Percentiles rank a stretch among this genome's conserved stretches.
Conservation (phyloP, 2,113 vertebrate species). For the Datnioides undecimradiatus region DNA sequence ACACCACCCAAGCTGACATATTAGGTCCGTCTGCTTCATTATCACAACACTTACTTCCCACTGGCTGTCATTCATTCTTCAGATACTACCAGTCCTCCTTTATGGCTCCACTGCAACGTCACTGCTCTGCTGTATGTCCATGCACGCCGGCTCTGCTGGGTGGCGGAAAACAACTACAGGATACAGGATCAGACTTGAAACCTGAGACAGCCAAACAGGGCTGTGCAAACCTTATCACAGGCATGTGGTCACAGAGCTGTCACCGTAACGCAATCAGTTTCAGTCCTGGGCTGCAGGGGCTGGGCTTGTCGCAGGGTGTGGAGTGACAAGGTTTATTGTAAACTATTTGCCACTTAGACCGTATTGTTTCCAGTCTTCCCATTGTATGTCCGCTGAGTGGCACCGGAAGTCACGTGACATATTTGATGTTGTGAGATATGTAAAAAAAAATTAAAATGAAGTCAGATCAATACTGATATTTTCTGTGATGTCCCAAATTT, state of each 20-base stretch:
- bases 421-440: too few species aligned
- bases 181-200: slow-evolving; percentile 51
- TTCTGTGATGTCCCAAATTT: too few species aligned
- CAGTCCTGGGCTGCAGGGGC: slow-evolving; percentile 36
- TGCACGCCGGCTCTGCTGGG: background rate
- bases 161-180: slow-evolving; percentile 41
- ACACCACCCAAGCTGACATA: background rate
- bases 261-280: slow-evolving; percentile 18
- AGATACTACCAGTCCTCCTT: background rate
- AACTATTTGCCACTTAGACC: background rate
- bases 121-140: background rate
- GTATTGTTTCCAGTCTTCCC: too few species aligned
- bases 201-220: slow-evolving; percentile 40
- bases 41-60: slow-evolving; percentile 75
- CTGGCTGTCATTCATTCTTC: slow-evolving; percentile 57
- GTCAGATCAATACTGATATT: too few species aligned
- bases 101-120: background rate
- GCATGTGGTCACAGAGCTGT: background rate
- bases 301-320: slow-evolving; percentile 28
- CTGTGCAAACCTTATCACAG: slow-evolving; percentile 20
- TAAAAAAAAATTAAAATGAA: too few species aligned
- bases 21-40: slow-evolving; percentile 13
- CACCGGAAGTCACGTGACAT: too few species aligned
- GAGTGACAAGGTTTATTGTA: slow-evolving; percentile 24
- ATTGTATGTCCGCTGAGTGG: too few species aligned